phyloP scores from a whole-genome alignment of 2,888 invertebrate species.

The Meandrusa payeni region DNA sequence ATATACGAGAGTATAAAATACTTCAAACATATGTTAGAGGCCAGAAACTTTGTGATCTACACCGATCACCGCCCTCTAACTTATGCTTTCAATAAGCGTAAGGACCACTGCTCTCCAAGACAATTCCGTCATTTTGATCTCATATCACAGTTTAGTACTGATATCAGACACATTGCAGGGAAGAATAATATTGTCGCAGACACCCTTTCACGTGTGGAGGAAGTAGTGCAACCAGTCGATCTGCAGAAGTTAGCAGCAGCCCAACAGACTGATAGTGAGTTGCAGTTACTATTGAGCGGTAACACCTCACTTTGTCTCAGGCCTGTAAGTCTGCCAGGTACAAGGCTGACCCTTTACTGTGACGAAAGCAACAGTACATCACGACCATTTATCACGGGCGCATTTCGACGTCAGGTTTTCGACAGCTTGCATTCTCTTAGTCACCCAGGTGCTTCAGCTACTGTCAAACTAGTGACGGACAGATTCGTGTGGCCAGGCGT shows the following conservation, averaged over 20 bases:
- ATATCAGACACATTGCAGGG: conserved; percentile 40
- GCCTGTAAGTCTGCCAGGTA: neutral
- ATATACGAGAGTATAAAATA: no score
- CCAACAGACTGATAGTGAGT: conserved; percentile 29
- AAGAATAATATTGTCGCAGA: conserved; percentile 39
- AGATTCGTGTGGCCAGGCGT: conserved; percentile 28
- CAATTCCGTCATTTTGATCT: conserved; percentile 41
- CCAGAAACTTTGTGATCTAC: no score
- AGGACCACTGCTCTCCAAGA: conserved; percentile 33
- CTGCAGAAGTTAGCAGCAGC: conserved; percentile 23
- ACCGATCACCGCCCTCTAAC: no score
- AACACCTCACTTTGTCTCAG: neutral
- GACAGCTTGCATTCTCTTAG: conserved; percentile 25
- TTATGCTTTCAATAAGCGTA: no score
- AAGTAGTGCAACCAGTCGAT: conserved; percentile 25
- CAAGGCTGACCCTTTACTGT: neutral
- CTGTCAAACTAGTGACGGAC: conserved; percentile 19
- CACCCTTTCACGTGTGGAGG: conserved; percentile 34
- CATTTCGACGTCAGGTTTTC: conserved; percentile 24
- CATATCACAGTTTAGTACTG: conserved; percentile 42
- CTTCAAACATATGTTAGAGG: no score
- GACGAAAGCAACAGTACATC: neutral
- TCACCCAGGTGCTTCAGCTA: conserved; percentile 27
- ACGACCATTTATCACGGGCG: conserved; percentile 27
- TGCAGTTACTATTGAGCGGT: conserved; percentile 19